Conservation (phyloP, 2,797 vertebrate genomes). For the Mormyrops boulengeri region DNA sequence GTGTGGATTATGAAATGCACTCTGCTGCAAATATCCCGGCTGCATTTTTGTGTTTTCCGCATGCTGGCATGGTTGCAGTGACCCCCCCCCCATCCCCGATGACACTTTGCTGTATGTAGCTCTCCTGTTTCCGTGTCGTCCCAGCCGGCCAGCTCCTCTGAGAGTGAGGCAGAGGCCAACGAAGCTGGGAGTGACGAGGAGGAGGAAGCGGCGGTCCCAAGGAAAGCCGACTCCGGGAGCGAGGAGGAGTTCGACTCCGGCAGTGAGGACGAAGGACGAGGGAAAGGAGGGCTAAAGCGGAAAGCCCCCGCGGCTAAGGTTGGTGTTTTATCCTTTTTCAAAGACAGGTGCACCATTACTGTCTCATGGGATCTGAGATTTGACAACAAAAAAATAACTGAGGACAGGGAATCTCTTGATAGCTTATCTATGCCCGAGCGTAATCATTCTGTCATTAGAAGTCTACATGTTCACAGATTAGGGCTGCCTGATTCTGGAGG, state of each 20-base stretch:
- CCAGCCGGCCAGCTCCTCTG: slow-evolving; percentile 85
- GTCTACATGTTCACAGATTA: background rate
- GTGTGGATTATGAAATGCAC: background rate
- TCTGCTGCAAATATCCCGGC: background rate
- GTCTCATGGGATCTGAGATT: background rate
- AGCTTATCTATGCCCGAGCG: background rate
- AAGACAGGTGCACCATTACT: background rate
- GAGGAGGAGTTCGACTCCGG: slow-evolving; percentile 78
- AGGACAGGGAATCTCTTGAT: background rate
- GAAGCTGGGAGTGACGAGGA: slow-evolving; percentile 64
- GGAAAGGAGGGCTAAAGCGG: slow-evolving; percentile 61
- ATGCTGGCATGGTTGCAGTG: background rate
- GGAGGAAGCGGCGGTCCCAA: slow-evolving; percentile 51
- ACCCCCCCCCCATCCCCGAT: too few relatives aligned
- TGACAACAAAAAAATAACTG: background rate
- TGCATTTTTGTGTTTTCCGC: background rate
- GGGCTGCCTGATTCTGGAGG: background rate
- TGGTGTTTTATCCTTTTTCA: slow-evolving; percentile 12
- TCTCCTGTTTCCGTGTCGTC: background rate
- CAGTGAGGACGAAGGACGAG: slow-evolving; percentile 64
- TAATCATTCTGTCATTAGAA: background rate
- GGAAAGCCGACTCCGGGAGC: slow-evolving; percentile 63
- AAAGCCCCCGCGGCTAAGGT: slow-evolving; percentile 77
- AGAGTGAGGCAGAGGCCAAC: slow-evolving; percentile 74
- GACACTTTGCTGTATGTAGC: background rate